Evolutionary conservation across 1,140 invertebrate genomes (phyloP).

Genomic region (Nasonia giraulti): DNA sequence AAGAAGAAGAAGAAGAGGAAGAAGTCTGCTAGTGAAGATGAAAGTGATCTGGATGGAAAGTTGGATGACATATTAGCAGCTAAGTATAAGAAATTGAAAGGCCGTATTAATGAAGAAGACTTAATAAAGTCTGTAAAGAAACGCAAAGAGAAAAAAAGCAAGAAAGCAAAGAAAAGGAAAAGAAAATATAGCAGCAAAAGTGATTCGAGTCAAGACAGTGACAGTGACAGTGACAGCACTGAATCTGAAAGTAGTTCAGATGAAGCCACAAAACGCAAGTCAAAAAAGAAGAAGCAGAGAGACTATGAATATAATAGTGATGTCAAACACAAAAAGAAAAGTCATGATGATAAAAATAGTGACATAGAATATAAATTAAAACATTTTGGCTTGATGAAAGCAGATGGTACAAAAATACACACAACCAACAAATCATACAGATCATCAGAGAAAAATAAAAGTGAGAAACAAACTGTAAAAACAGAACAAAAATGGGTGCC

Average conservation of each 20-base stretch:
- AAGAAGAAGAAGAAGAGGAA: slow-evolving; percentile 75
- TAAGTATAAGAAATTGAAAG: slow-evolving; percentile 70
- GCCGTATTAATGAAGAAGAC: slow-evolving; percentile 64
- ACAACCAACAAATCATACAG: slow-evolving; percentile 42
- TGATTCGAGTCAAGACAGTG: slow-evolving; percentile 27
- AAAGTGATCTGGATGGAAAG: slow-evolving; percentile 63
- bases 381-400: slow-evolving; percentile 71
- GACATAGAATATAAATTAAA: slow-evolving; percentile 38
- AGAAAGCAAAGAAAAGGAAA: slow-evolving; percentile 54
- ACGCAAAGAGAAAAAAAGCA: slow-evolving; percentile 57
- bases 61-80: slow-evolving; percentile 67
- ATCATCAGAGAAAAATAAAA: slow-evolving; percentile 51
- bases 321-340: slow-evolving; percentile 20
- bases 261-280: slow-evolving; percentile 39
- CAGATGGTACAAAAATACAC: slow-evolving; percentile 72
- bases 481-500: slow-evolving; percentile 65
- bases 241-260: slow-evolving; percentile 17
- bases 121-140: slow-evolving; percentile 67
- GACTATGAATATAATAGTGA: slow-evolving; percentile 14
- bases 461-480: slow-evolving; percentile 47
- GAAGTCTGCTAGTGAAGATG: slow-evolving; percentile 72
- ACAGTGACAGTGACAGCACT: slow-evolving; percentile 31
- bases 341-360: slow-evolving; percentile 36
- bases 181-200: slow-evolving; percentile 45
- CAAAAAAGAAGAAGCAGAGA: slow-evolving; percentile 33